phyloP scores from a whole-genome alignment of 2,113 vertebrate species.

The Brachionichthys hirsutus region DNA sequence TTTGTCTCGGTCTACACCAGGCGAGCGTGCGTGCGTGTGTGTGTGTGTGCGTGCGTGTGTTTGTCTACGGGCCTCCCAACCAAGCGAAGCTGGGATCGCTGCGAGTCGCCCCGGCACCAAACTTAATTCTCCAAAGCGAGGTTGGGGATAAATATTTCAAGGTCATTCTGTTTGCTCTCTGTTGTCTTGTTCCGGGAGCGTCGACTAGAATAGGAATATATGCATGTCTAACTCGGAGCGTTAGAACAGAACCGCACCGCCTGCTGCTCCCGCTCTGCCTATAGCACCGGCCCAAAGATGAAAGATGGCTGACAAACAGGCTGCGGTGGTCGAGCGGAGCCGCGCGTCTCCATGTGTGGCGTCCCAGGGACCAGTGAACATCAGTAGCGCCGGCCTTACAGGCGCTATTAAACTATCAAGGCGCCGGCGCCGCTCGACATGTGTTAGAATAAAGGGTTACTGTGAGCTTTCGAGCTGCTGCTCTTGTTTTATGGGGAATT shows the following conservation, averaged over 20 bases:
- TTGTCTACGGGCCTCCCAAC: slow-evolving; percentile 42
- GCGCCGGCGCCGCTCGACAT: background rate
- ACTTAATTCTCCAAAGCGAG: slow-evolving; percentile 74
- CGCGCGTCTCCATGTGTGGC: slow-evolving; percentile 22
- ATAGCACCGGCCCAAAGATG: slow-evolving; percentile 60
- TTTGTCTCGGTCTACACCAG: slow-evolving; percentile 71
- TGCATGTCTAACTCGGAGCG: slow-evolving; percentile 73
- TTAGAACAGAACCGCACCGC: slow-evolving; percentile 65
- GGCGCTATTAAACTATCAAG: background rate
- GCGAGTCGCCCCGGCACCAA: slow-evolving; percentile 70
- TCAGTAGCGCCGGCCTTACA: background rate
- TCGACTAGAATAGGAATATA: slow-evolving; percentile 75
- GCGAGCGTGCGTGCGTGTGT: slow-evolving; percentile 15
- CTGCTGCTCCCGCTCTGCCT: slow-evolving; percentile 63
- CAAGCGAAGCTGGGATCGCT: slow-evolving; percentile 63
- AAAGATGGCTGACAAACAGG: slow-evolving; percentile 60
- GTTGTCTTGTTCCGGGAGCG: slow-evolving; percentile 75
- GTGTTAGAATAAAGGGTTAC: background rate
- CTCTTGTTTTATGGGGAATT: background rate
- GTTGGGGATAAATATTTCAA: slow-evolving; percentile 77
- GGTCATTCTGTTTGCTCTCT: slow-evolving; percentile 77
- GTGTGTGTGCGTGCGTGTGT: slow-evolving; percentile 10
- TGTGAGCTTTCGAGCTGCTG: too few species aligned
- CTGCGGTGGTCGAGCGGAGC: slow-evolving; percentile 53
- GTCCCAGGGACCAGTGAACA: slow-evolving; percentile 13